These are phyloP conservation scores for Hermaeophaga mercurialis DNA, from an alignment of 2,888 invertebrate species.

Conservation along the genomic window DNA sequence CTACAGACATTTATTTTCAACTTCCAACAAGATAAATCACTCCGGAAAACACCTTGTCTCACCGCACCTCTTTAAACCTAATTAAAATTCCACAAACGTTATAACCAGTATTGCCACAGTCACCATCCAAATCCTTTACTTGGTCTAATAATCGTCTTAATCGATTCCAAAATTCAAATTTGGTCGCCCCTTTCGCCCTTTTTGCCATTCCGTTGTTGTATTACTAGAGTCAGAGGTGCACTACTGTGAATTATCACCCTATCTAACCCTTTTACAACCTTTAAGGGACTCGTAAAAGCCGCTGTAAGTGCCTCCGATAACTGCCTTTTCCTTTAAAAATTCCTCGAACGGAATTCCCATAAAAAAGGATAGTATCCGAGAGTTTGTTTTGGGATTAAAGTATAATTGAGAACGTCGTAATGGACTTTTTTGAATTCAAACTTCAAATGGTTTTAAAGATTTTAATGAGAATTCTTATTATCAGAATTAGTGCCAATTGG, in stretches of 20 bases:
- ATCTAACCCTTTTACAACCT: conserved; percentile 59
- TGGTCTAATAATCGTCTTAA: conserved; percentile 38
- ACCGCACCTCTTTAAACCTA: neutral
- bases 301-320: conserved; percentile 58
- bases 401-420: conserved; percentile 1
- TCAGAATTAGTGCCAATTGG: too few relatives aligned
- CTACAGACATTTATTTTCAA: too few relatives aligned
- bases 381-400: neutral
- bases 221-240: conserved; percentile 47
- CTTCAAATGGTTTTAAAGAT: too few relatives aligned
- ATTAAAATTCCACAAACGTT: conserved; percentile 32
- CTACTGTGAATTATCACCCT: conserved; percentile 56
- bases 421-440: too few relatives aligned
- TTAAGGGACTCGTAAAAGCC: conserved; percentile 59
- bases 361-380: conserved; percentile 39
- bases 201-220: conserved; percentile 43
- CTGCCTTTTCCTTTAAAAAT: conserved; percentile 54
- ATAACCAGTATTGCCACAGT: conserved; percentile 34
- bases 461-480: too few relatives aligned
- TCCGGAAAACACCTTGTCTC: too few relatives aligned
- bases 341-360: conserved; percentile 50
- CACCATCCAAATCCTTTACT: conserved; percentile 38
- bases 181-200: conserved; percentile 29
- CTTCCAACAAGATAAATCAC: too few relatives aligned
- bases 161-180: conserved; percentile 39